Percentiles rank a stretch among this genome's conserved stretches.
phyloP scores from a whole-genome alignment of 2,113 vertebrate genomes.

The Xiphias gladius region DNA sequence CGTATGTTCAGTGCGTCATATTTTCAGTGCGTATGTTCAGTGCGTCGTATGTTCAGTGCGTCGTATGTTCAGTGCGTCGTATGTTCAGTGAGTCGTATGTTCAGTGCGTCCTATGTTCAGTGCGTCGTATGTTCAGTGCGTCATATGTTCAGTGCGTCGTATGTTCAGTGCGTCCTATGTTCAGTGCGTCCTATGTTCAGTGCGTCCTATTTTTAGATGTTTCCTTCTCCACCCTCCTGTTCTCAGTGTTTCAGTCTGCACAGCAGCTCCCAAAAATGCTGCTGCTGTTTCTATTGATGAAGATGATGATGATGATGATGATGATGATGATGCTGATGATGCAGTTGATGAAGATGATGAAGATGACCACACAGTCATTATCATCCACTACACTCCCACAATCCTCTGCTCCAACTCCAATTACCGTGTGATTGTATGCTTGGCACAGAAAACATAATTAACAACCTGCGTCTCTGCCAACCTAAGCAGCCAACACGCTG shows the following conservation, averaged over 20 bases:
- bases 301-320: slow-evolving; percentile 11
- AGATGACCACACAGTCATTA: slow-evolving; percentile 74
- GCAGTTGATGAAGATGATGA: slow-evolving; percentile 58
- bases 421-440: slow-evolving; percentile 75
- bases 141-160: no score
- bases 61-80: no score
- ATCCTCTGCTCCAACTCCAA: slow-evolving; percentile 76
- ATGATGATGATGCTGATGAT: slow-evolving; percentile 5
- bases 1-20: neutral
- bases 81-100: no score
- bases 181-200: neutral
- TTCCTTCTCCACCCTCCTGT: neutral
- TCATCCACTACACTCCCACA: slow-evolving; percentile 71
- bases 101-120: no score
- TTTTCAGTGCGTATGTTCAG: no score
- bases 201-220: neutral
- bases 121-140: no score
- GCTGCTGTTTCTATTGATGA: neutral
- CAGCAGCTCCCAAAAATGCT: no score
- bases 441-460: slow-evolving; percentile 84
- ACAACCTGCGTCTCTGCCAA: slow-evolving; percentile 78
- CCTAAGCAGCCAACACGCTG: slow-evolving; percentile 73
- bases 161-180: no score
- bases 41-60: no score
- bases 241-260: no score